These are phyloP conservation scores for Hyposmocoma kahamanoa DNA, from an alignment of 1,140 invertebrate genomes.

Conservation along the genomic window DNA sequence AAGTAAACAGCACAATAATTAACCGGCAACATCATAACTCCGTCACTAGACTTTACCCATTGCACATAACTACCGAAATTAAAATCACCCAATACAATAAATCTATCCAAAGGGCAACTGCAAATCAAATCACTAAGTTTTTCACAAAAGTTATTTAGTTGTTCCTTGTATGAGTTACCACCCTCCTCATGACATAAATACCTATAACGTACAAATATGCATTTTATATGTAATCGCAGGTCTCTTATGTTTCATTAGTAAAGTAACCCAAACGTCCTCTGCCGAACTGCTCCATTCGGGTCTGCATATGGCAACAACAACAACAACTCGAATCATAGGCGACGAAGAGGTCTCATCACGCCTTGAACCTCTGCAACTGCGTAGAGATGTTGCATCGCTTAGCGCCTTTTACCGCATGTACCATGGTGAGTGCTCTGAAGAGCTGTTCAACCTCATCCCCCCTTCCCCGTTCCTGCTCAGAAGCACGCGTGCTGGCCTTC, in stretches of 20 bases:
- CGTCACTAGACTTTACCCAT: neutral
- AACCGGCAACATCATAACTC: neutral
- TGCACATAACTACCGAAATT: neutral
- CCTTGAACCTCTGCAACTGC: no score
- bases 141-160: neutral
- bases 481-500: no score
- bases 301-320: no score
- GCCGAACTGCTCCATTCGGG: neutral
- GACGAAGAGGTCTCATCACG: no score
- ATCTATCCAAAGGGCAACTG: neutral
- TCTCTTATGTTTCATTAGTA: neutral
- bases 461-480: no score
- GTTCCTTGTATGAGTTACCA: neutral
- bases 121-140: neutral
- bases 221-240: neutral
- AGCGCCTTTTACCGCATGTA: no score
- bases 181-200: neutral
- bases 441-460: no score
- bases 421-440: no score
- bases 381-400: no score
- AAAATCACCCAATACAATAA: conserved; percentile 1
- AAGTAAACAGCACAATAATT: neutral
- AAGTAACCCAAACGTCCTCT: neutral
- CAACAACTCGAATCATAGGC: no score
- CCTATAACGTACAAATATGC: neutral